Base-by-base conservation (phyloP, 2,113 vertebrate species). In the Halichoeres trimaculatus region DNA sequence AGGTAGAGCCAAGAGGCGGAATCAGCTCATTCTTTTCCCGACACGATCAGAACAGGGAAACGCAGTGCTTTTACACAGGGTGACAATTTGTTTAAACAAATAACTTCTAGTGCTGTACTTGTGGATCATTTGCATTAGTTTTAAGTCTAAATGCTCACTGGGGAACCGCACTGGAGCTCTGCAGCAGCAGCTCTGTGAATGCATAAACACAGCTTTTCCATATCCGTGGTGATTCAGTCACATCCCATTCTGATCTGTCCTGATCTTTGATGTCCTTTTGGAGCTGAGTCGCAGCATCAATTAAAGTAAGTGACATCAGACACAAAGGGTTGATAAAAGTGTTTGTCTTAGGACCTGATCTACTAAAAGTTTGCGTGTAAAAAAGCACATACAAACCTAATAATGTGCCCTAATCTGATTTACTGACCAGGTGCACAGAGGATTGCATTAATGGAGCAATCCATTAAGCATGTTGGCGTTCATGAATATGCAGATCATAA, bases 81-180 rank as follows among this genome's bases (percentile, higher is more conserved):
- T 60, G 68, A 80, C 65, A 75, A 76, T 83, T 78, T 85, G 66
- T 76, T 87, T 67, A 45, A 81, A 69, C 80, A 88, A 89, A 89
- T 80, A 82, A 85, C 82, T 88, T 86, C 51, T 76, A 85, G 85
- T 82, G 79, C 53, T 71, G 71, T 38, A 26, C 62, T 74, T 71
- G 61, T 22, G 78, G 69, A 71, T 82, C 57, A 85, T 90, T 89
- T 87, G 73, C 86, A 85, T 85, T 82, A 56, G 66, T 82, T 80
- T 74, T 80, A 69, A 78, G 62, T 70, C 38, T 76, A 79, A 86
- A 74, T 3, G 65, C 60, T 60, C 78, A 72, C 83, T 63, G 62
- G 80, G 80, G 85, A 85, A 62, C 61, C 4, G 2, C 3, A 64
- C 22, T 16, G 19, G 23, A 23, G 66, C 43, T 23, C 50, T 1